phyloP scores from a whole-genome alignment of 1,140 invertebrate genomes.

The Drosophila nannoptera region DNA sequence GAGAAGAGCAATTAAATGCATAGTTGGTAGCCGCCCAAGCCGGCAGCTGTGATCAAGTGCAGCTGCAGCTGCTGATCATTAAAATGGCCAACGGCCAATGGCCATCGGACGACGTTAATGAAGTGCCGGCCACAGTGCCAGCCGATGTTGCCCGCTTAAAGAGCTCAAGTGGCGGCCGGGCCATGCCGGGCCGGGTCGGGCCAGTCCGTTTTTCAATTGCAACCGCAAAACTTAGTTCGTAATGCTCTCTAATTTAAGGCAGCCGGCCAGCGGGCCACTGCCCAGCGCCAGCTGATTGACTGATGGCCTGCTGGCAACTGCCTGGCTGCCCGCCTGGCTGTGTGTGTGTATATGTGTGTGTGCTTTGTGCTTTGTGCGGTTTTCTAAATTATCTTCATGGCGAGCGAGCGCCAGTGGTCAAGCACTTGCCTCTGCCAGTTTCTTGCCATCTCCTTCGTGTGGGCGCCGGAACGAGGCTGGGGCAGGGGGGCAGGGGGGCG shows the following conservation, averaged over 20 bases:
- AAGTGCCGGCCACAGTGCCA: slow-evolving; percentile 27
- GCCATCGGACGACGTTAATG: slow-evolving; percentile 28
- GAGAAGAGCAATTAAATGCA: slow-evolving; percentile 50
- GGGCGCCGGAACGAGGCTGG: no score
- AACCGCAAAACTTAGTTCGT: slow-evolving; percentile 36
- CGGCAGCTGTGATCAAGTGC: slow-evolving; percentile 32
- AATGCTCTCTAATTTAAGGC: slow-evolving; percentile 46
- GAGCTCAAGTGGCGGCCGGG: neutral
- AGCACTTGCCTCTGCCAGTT: slow-evolving; percentile 31
- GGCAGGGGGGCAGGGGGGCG: no score
- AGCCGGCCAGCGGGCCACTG: neutral
- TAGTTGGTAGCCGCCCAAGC: slow-evolving; percentile 4
- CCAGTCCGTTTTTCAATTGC: slow-evolving; percentile 31
- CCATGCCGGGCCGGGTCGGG: neutral
- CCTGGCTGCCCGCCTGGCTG: neutral
- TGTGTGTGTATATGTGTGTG: slow-evolving; percentile 16
- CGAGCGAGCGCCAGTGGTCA: slow-evolving; percentile 30
- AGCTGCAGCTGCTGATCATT: slow-evolving; percentile 37
- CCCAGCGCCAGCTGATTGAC: slow-evolving; percentile 22
- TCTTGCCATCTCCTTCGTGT: slow-evolving; percentile 11
- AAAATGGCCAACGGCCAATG: slow-evolving; percentile 32
- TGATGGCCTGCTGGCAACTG: slow-evolving; percentile 12
- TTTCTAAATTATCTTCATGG: slow-evolving; percentile 48
- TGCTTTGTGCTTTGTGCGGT: slow-evolving; percentile 37
- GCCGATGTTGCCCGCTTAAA: slow-evolving; percentile 8